A percentile compares a stretch with the other conserved stretches of the same genome.
Evolutionary conservation across 2,113 vertebrate species (phyloP).

Genomic region (Oncorhynchus kisutch): DNA sequence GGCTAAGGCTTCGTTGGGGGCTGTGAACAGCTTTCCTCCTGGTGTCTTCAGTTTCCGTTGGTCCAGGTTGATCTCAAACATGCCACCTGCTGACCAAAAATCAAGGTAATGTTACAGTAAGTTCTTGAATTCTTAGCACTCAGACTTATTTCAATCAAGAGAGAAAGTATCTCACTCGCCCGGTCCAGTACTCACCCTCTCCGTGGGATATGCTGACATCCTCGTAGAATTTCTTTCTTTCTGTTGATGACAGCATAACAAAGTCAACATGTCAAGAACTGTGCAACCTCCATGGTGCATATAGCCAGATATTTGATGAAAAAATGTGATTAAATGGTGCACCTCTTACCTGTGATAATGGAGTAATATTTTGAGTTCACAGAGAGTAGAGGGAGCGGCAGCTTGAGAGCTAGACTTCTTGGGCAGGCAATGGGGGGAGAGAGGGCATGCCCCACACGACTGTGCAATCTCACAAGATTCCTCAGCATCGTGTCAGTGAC

Average conservation of each 20-base stretch:
- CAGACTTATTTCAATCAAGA: neutral
- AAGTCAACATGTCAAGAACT: too few species aligned
- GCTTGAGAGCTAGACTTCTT: constrained; percentile 5
- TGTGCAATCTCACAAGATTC: constrained; percentile 44
- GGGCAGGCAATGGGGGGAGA: constrained; percentile 21
- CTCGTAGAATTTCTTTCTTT: constrained; percentile 90
- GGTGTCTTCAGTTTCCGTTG: constrained; percentile 91
- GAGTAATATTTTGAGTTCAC: constrained; percentile 44
- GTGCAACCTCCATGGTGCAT: too few species aligned
- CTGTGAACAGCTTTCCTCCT: constrained; percentile 87
- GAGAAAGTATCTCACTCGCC: too few species aligned
- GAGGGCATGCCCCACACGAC: constrained; percentile 17
- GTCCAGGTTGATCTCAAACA: constrained; percentile 94
- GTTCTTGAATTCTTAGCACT: neutral
- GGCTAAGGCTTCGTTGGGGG: constrained; percentile 90
- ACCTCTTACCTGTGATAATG: constrained; percentile 56
- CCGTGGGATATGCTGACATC: constrained; percentile 91
- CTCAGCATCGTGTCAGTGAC: constrained; percentile 49
- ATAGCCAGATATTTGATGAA: neutral
- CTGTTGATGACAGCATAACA: constrained; percentile 60
- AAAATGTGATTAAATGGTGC: neutral
- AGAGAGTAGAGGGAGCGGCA: neutral
- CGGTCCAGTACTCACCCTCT: constrained; percentile 79
- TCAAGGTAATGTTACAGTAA: constrained; percentile 1
- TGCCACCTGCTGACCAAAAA: constrained; percentile 71